Evolutionary conservation across 2,113 vertebrate genomes (phyloP).

Genomic region (Labeo rohita): DNA sequence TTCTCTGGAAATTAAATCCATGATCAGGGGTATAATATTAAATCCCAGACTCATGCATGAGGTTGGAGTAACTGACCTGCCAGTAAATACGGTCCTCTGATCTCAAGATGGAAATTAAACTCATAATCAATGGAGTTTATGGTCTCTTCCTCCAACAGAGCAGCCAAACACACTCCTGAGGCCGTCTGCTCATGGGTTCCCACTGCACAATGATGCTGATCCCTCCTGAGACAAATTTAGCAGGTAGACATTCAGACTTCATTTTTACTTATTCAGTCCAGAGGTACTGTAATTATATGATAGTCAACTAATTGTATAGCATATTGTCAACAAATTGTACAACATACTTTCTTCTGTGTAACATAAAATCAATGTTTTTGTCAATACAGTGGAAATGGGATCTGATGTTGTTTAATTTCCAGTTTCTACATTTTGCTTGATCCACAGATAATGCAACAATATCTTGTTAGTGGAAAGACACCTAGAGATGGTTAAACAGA

Average conservation of each 20-base stretch:
- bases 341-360: too few species aligned
- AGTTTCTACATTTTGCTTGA: background rate
- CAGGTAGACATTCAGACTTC: background rate
- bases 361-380: background rate
- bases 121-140: slow-evolving; percentile 92
- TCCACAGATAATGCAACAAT: background rate
- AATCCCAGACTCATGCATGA: background rate
- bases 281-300: background rate
- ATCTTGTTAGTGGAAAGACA: background rate
- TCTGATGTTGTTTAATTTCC: background rate
- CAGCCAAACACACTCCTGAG: slow-evolving; percentile 76
- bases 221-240: slow-evolving; percentile 64
- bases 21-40: background rate
- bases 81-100: slow-evolving; percentile 87
- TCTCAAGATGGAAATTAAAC: slow-evolving; percentile 94
- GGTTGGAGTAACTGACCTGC: slow-evolving; percentile 79
- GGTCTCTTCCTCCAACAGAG: slow-evolving; percentile 81
- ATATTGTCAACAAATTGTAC: too few species aligned
- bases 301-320: too few species aligned
- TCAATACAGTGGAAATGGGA: background rate
- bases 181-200: slow-evolving; percentile 69
- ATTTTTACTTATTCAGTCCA: background rate
- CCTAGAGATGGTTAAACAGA: background rate
- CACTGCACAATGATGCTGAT: slow-evolving; percentile 65
- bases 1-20: background rate